Evolutionary conservation across 2,888 invertebrate genomes (phyloP).

Genomic region (Plebejus argus): DNA sequence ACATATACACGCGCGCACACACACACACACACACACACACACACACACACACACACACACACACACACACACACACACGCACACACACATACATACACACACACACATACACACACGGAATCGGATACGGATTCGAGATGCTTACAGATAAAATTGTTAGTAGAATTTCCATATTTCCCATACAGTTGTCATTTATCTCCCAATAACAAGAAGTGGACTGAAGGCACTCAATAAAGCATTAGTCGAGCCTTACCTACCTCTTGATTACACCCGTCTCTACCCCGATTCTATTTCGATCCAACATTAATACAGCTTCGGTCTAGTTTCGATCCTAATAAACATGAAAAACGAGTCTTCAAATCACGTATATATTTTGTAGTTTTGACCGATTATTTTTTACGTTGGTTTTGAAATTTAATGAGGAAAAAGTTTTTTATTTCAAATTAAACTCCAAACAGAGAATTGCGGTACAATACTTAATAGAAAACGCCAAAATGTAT

Average conservation of each 20-base stretch:
- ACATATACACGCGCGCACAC: too few relatives aligned
- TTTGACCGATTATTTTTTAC: too few relatives aligned
- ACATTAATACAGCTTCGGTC: background rate
- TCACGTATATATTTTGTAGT: too few relatives aligned
- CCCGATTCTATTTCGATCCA: background rate
- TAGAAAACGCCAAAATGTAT: too few relatives aligned
- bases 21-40: background rate
- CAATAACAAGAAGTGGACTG: slow-evolving; percentile 18
- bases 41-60: too few relatives aligned
- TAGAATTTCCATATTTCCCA: background rate
- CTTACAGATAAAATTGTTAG: background rate
- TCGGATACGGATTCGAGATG: background rate
- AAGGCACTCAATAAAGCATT: slow-evolving; percentile 39
- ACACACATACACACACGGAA: background rate
- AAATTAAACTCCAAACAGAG: too few relatives aligned
- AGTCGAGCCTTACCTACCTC: slow-evolving; percentile 36
- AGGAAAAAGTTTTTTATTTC: too few relatives aligned
- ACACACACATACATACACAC: background rate
- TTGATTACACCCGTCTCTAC: slow-evolving; percentile 37
- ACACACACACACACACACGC: too few relatives aligned
- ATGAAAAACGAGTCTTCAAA: too few relatives aligned
- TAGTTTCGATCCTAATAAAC: background rate
- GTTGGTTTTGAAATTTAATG: too few relatives aligned
- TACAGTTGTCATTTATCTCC: slow-evolving; percentile 1
- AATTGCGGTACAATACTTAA: too few relatives aligned